A percentile compares a stretch with the other conserved stretches of the same genome.
Conservation (phyloP, 2,888 invertebrate species). For the Teleogryllus oceanicus region DNA sequence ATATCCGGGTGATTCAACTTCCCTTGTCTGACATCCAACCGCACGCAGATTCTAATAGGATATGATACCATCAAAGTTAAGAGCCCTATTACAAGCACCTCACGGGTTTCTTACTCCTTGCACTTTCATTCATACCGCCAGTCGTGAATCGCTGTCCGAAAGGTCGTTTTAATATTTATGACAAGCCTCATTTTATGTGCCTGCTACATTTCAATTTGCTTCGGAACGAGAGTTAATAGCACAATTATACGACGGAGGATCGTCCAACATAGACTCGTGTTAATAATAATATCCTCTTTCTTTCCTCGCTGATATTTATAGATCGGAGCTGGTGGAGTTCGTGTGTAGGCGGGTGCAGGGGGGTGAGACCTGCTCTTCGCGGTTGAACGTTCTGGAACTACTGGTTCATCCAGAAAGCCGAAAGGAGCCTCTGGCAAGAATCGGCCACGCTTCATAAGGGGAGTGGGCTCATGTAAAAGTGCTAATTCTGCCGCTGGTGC, state of each 20-base stretch:
- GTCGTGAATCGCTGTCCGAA: neutral
- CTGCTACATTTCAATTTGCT: conserved; percentile 18
- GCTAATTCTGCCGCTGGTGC: too few relatives aligned
- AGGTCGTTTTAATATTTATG: neutral
- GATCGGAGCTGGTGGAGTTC: neutral
- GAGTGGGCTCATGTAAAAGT: too few relatives aligned
- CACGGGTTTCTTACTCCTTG: neutral
- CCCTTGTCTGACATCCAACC: neutral
- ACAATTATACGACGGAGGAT: neutral
- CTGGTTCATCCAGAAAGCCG: too few relatives aligned
- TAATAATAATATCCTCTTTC: neutral
- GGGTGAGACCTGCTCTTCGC: neutral
- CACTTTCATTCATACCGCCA: conserved; percentile 1
- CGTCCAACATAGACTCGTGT: neutral
- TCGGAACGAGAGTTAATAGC: neutral
- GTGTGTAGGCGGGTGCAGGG: neutral
- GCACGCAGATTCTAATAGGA: neutral
- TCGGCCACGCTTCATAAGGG: too few relatives aligned
- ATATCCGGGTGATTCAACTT: neutral
- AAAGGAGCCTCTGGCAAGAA: too few relatives aligned
- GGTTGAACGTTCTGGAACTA: too few relatives aligned
- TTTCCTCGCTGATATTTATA: conserved; percentile 18
- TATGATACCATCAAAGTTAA: neutral
- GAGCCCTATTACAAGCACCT: neutral
- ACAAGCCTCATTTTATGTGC: conserved; percentile 6